phyloP scores from a whole-genome alignment of 2,888 invertebrate species.

The Neoaliturus tenellus region DNA sequence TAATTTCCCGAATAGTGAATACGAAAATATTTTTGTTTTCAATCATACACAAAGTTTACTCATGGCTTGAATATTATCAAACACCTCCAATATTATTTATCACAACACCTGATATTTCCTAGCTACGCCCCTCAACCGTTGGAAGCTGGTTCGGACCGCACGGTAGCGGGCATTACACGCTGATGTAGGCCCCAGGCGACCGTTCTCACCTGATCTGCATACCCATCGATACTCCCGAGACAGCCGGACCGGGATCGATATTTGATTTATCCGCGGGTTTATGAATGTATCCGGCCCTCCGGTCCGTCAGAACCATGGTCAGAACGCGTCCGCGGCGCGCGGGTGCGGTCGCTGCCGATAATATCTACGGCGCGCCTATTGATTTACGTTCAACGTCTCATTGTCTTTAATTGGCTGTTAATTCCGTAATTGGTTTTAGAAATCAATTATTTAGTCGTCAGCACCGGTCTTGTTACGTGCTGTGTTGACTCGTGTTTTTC shows the following conservation, averaged over 20 bases:
- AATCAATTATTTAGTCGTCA: conserved; percentile 38
- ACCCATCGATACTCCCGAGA: background rate
- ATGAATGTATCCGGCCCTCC: conserved; percentile 32
- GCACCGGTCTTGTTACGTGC: background rate
- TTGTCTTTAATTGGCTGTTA: conserved; percentile 50
- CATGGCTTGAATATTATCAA: no score
- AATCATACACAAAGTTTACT: no score
- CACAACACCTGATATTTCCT: no score
- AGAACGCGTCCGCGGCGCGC: conserved; percentile 3
- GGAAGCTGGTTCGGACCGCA: no score
- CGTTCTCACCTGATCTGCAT: conserved; percentile 22
- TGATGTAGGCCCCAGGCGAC: background rate
- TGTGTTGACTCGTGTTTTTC: background rate
- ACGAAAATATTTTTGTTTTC: no score
- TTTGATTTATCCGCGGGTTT: conserved; percentile 20
- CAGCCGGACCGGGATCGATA: conserved; percentile 28
- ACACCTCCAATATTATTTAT: no score
- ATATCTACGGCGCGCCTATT: background rate
- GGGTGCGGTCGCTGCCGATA: conserved; percentile 6
- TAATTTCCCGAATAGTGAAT: no score
- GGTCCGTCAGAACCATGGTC: conserved; percentile 36
- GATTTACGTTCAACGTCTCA: conserved; percentile 34
- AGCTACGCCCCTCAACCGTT: no score
- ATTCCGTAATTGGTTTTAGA: conserved; percentile 22
- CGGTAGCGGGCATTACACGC: background rate